These are phyloP conservation scores for Amazonetta brasiliensis DNA, from an alignment of 2,797 vertebrate species.

Conservation along the genomic window DNA sequence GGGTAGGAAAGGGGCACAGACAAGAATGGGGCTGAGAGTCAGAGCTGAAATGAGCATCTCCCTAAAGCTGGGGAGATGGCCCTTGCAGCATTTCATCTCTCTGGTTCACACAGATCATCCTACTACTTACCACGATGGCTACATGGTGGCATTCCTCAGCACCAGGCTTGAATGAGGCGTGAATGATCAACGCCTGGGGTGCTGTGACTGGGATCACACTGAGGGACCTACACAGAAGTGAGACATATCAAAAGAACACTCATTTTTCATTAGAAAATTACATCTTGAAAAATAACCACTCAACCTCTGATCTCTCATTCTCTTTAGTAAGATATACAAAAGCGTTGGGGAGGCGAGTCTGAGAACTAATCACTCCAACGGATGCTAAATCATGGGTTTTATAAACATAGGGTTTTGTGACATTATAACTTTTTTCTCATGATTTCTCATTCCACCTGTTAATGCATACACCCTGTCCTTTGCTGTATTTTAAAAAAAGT, in stretches of 20 bases:
- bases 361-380: neutral
- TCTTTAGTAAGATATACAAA: neutral
- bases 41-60: neutral
- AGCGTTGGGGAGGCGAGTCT: neutral
- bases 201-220: neutral
- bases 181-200: neutral
- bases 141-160: no score
- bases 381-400: neutral
- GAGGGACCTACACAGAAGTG: accelerated
- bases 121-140: no score
- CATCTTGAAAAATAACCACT: neutral
- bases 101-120: no score
- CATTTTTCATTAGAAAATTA: neutral
- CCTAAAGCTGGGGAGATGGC: accelerated
- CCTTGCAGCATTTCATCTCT: neutral
- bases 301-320: neutral
- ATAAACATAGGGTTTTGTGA: neutral
- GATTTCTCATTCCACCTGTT: neutral
- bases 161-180: no score
- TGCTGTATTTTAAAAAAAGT: neutral
- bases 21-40: accelerated
- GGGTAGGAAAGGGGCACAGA: neutral
- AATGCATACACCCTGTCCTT: neutral
- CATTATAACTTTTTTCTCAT: neutral
- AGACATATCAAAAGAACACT: neutral